A percentile compares a stretch with the other conserved stretches of the same genome.
Conservation (phyloP, 2,113 vertebrate genomes). For the Phasianus colchicus region DNA sequence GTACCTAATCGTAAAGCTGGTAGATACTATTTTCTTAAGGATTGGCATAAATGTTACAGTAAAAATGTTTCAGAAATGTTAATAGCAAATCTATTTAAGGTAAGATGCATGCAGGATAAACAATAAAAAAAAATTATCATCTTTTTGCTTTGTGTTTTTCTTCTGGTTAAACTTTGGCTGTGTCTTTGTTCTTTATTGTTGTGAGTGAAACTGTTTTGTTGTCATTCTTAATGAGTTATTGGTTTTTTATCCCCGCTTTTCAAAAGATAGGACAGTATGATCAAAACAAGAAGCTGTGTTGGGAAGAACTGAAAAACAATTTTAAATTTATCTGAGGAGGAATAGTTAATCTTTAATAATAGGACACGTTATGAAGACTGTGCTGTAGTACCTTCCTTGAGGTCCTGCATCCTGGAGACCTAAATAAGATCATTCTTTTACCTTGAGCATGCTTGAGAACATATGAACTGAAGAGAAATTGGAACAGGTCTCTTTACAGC, state of each 20-base stretch:
- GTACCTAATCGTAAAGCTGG: background rate
- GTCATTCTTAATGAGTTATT: background rate
- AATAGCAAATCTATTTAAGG: background rate
- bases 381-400: background rate
- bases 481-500: background rate
- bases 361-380: background rate
- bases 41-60: background rate
- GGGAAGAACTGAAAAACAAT: background rate
- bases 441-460: background rate
- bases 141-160: background rate
- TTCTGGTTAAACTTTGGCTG: background rate
- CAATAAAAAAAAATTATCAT: background rate
- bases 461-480: background rate
- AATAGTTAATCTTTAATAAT: background rate
- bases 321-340: background rate
- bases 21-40: background rate
- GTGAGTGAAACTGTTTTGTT: background rate
- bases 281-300: background rate
- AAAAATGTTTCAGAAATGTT: background rate
- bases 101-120: background rate
- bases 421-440: background rate
- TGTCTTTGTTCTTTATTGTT: background rate
- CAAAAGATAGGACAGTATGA: background rate
- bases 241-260: background rate
- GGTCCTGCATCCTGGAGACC: background rate